Evolutionary conservation across 2,113 vertebrate genomes (phyloP), one percentile per base, ranked within the genome.

Genomic region (Rhabdornis inornatus): DNA sequence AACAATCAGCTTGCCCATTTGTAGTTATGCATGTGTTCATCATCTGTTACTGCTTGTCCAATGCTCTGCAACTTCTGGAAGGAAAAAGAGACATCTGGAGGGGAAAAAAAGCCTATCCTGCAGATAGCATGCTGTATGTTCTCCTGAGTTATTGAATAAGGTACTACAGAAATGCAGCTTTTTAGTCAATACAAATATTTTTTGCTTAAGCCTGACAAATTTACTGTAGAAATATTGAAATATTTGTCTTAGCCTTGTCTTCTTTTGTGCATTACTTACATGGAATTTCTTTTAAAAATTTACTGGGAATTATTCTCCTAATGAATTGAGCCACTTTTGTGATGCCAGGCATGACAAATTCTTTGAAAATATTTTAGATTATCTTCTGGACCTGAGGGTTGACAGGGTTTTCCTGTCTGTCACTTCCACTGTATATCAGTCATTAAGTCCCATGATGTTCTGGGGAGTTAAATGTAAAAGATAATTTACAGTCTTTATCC

Each of bases 1-100:
- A 98, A 98, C 98, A 98, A 98, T 98, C 97, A 98, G 97, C 97
- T 98, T 98, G 98, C 97, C 98, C 98, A 98, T 98, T 98, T 98
- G 98, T 98, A 98, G 97, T 98, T 98, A 98, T 97, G 98, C 98
- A 98, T 98, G 98, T 98, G 98, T 98, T 98, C 98, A 98, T 98
- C 98, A 98, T 98, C 98, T 98, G 98, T 98, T 98, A 98, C 96
- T 98, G 98, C 98, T 98, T 98, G 98, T 98, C 98, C 98, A 96
- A 98, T 97, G 97, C 98, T 98, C 97, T 98, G 97, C 97, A 98
- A 98, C 98, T 98, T 98, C 98, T 98, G 98, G 98, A 98, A 98
- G 97, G 96, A 98, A 98, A 98, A 97, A 96, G 97, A 98, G 98
- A 98, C 98, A 98, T 98, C 98, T 98, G 98, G 98, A 98, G 97